Base-by-base conservation (phyloP, 30 jellyfish, hydroid and myxozoan genomes). In the Euphysa ruthae region DNA sequence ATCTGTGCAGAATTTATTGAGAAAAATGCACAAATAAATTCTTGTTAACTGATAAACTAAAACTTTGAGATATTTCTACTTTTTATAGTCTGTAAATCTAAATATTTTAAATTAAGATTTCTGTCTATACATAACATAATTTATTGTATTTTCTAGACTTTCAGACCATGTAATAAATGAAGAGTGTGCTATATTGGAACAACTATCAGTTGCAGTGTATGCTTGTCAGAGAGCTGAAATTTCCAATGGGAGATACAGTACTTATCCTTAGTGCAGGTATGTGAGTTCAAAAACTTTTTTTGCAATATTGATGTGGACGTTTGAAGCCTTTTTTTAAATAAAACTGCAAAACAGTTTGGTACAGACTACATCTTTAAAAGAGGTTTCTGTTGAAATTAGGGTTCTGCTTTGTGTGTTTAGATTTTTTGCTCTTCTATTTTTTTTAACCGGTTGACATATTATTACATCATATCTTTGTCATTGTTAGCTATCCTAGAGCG, bases 221-320 rank as follows among this genome's bases (percentile, higher is more conserved):
- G 93, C 97, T 4, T 88, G 97, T 62, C 66, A 75, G 35, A 74
- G 97, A 63, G 97, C 97, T 55, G 94, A 91, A 31, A 70, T 88
- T 22, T 26, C 91, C 1, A n/a, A 79, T 82, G 63, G 97, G 97
- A 5, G 85, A 81, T 58, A 82, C 69, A 22, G 94, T 88, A 24
- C 51, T 88, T 19, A 77, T 88, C 14, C 68, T 92, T 63, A 94
- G 97, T 4, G 97, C 97, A 73, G 97, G 97, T 88, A 0, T 3
- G 77, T 63, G 0, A 0, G 0, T 15, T 25, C 10, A 0, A 23
- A 0, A 42, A 42, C 10, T 23, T 0, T 12, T 12, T 51, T 52
- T 15, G 0, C n/a, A n/a, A n/a, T n/a, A n/a, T n/a, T n/a, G n/a
- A n/a, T n/a, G n/a, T n/a, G n/a, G n/a, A n/a, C n/a, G n/a, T n/a